Conservation (phyloP, 2,797 vertebrate genomes). For the Limnodromus scolopaceus region DNA sequence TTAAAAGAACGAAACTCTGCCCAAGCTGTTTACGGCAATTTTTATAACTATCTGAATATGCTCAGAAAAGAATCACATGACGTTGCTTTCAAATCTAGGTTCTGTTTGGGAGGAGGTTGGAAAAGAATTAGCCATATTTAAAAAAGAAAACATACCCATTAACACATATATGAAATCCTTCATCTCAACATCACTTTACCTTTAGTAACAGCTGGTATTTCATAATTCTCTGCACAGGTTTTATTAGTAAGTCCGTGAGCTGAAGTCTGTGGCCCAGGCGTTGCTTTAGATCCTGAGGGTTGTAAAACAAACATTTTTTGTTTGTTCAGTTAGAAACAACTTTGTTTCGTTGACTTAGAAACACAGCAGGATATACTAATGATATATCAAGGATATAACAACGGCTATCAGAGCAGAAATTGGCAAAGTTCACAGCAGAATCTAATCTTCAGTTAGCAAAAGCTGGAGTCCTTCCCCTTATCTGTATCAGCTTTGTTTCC, state of each 20-base stretch:
- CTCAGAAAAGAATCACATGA: background rate
- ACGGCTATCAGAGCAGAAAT: background rate
- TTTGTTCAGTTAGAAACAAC: background rate
- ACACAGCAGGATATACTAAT: background rate
- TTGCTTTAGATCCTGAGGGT: constrained; percentile 91
- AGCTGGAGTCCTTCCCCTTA: background rate
- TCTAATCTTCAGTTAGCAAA: background rate
- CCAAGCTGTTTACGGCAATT: background rate
- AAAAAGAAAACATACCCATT: background rate
- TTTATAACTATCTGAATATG: background rate
- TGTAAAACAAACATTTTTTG: constrained; percentile 11
- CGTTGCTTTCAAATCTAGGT: background rate
- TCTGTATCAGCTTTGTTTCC: background rate
- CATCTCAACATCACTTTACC: constrained; percentile 76
- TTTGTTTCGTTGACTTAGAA: background rate
- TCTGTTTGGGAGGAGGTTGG: background rate
- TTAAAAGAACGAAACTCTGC: background rate
- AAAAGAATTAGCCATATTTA: background rate
- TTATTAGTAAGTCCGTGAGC: constrained; percentile 94
- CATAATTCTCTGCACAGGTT: constrained; percentile 97
- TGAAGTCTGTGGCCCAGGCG: constrained; percentile 92
- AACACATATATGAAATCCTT: background rate
- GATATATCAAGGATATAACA: background rate
- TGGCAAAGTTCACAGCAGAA: background rate
- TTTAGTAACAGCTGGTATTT: constrained; percentile 97